Conservation (phyloP, 1,140 invertebrate genomes). For the Frieseomelitta varia region DNA sequence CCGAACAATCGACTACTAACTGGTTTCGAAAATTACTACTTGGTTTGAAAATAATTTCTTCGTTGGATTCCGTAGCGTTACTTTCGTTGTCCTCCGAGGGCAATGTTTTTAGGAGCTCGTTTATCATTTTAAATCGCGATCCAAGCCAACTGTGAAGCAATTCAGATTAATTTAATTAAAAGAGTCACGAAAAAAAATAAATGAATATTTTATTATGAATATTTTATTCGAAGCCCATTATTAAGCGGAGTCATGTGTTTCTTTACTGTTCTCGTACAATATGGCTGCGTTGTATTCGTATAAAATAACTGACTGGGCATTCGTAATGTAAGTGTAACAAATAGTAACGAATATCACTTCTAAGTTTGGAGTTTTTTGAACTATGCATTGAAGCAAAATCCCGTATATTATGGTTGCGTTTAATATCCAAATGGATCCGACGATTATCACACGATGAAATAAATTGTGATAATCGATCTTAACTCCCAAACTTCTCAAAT, state of each 20-base stretch:
- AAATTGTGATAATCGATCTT: not conserved
- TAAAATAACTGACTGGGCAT: not conserved
- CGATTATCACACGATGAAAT: not conserved
- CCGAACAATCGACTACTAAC: too few species aligned
- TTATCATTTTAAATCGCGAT: conserved; percentile 32
- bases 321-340: fast-evolving
- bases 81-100: not conserved
- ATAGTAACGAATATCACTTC: too few species aligned
- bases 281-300: conserved; percentile 25
- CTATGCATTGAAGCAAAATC: not conserved
- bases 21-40: not conserved
- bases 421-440: not conserved
- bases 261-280: conserved; percentile 21
- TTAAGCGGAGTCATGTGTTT: too few species aligned
- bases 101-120: conserved; percentile 12
- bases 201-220: too few species aligned
- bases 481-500: conserved; percentile 23
- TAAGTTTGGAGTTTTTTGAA: too few species aligned
- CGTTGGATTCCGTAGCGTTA: not conserved
- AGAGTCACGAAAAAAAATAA: too few species aligned
- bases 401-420: fast-evolving
- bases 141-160: conserved; percentile 29
- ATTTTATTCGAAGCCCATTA: too few species aligned
- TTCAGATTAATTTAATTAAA: too few species aligned
- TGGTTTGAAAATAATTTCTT: not conserved